Base-by-base conservation (phyloP, 2,888 invertebrate species). In the Octonoba sinensis region DNA sequence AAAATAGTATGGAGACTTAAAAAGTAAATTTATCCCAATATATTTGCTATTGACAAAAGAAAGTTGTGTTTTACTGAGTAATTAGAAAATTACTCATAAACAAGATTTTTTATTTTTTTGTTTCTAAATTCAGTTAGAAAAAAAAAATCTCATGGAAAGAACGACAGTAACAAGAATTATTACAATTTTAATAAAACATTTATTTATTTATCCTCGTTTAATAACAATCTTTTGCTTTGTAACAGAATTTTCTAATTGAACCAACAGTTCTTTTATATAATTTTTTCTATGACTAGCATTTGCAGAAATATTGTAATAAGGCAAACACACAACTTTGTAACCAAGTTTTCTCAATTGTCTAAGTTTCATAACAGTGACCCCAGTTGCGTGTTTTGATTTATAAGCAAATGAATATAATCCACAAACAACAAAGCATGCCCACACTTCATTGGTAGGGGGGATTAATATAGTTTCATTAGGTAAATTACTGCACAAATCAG, bases 281-380 rank as follows among this genome's bases (percentile, higher is more conserved):
- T 56, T 49, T 46, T 65, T 70, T 22, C 57, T 27, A 20, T 36
- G 27, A 2, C 15, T 1, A 11, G 4, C 44, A 51, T 60, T 59
- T 27, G 18, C 13, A 18, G 74, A 56, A 6, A 82, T 8, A 1
- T 82, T 65, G 46, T 49, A 54, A 59, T 36, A 70, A 15, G 75
- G 76, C 15, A 76, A 47, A n/a, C 51, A 65, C 3, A 65, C 16
- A 13, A 69, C 54, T 46, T 66, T 64, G 49, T 82, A 82, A 1
- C 82, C 82, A 22, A 82, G 22, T 59, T 60, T 76, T 36, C 71
- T 47, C 1, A 82, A 24, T 15, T 82, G 82, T 15, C 82, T 49
- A 18, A 82, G 8, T 27, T 76, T 75, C 82, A 82, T 82, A 24
- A 46, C 44, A 16, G 27, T 66, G 1, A 51, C 18, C 11, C 75